Conservation (phyloP, 2,888 invertebrate genomes). For the Acanthosepion lycidas region DNA sequence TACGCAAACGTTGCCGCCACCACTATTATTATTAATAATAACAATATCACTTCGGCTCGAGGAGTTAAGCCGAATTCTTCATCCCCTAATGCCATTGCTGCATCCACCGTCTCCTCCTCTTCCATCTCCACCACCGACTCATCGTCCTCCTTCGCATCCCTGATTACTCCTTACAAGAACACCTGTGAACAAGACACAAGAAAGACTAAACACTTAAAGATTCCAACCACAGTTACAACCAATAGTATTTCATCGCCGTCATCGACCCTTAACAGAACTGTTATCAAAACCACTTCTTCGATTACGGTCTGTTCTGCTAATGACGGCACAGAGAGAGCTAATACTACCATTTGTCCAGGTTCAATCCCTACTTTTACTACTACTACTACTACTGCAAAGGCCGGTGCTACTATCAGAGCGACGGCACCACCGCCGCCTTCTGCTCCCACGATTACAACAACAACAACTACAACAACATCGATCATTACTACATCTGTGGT, state of each 20-base stretch:
- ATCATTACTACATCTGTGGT: background rate
- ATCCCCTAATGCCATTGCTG: background rate
- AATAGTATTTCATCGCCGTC: background rate
- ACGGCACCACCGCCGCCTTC: background rate
- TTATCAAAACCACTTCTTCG: background rate
- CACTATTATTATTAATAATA: background rate
- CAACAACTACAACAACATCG: background rate
- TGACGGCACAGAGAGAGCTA: background rate
- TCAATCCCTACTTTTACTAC: background rate
- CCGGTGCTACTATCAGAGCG: background rate
- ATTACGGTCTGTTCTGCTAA: background rate
- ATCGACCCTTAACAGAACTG: background rate
- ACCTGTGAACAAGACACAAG: background rate
- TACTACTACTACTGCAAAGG: background rate
- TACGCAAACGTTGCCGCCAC: background rate
- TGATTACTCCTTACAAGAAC: background rate
- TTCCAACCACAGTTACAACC: background rate
- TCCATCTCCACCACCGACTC: background rate
- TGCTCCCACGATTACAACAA: background rate
- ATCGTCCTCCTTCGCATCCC: background rate
- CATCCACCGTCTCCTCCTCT: background rate
- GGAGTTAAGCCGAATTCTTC: background rate
- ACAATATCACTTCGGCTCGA: background rate
- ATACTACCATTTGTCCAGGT: background rate
- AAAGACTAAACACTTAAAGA: background rate